Percentiles rank a stretch among this genome's conserved stretches.
phyloP scores from a whole-genome alignment of 2,797 vertebrate genomes.

The Fundulus diaphanus region DNA sequence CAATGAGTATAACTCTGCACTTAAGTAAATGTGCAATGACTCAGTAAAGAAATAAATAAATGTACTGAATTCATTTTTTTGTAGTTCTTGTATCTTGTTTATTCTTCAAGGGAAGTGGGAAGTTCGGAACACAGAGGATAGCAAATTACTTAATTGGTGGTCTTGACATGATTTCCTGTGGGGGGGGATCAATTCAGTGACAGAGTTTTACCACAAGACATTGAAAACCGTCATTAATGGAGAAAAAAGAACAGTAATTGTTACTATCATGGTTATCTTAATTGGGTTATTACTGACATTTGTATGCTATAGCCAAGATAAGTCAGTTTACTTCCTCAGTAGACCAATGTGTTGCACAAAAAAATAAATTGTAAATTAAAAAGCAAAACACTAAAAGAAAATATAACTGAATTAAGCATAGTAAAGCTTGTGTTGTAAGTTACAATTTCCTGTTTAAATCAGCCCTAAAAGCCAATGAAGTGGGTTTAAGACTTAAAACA shows the following conservation, averaged over 20 bases:
- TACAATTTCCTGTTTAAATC: background rate
- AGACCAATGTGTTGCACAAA: background rate
- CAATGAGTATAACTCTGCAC: conserved; percentile 76
- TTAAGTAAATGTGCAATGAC: conserved; percentile 75
- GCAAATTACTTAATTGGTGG: background rate
- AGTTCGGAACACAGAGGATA: background rate
- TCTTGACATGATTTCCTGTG: background rate
- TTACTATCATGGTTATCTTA: too few species aligned
- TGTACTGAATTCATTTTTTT: conserved; percentile 69
- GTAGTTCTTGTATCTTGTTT: conserved; percentile 17
- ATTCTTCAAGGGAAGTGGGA: background rate
- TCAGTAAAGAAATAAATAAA: conserved; percentile 78
- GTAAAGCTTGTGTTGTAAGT: background rate
- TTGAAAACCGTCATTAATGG: background rate
- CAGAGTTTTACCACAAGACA: background rate
- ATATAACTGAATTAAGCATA: background rate
- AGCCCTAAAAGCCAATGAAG: too few species aligned
- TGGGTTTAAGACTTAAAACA: too few species aligned
- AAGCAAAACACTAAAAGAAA: background rate
- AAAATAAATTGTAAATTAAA: background rate
- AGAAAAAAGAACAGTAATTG: background rate
- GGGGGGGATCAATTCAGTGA: background rate
- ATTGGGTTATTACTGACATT: background rate
- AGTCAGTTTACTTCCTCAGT: background rate
- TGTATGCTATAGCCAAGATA: background rate